A percentile compares a stretch with the other conserved stretches of the same genome.
These are phyloP conservation scores for Clitarchus hookeri DNA, from an alignment of 2,888 invertebrate genomes.

Conservation along the genomic window DNA sequence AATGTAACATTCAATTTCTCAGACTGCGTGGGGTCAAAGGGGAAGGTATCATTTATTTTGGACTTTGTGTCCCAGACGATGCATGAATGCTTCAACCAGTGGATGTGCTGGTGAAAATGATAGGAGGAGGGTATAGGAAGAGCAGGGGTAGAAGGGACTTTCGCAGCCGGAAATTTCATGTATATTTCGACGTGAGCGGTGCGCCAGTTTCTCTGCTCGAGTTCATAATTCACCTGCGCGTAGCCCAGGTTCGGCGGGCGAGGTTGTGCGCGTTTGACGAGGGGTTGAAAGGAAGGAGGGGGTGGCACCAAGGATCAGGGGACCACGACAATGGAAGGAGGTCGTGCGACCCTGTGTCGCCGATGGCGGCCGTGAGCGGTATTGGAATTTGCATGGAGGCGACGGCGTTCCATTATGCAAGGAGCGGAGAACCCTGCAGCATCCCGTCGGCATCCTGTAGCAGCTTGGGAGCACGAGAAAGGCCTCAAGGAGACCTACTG, in stretches of 20 bases:
- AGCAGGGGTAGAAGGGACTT: neutral
- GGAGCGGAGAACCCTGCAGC: neutral
- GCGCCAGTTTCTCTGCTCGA: neutral
- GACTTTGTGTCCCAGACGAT: no score
- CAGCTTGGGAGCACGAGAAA: neutral
- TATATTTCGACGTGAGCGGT: slow-evolving; percentile 2
- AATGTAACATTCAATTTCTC: no score
- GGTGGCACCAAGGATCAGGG: neutral
- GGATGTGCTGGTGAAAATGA: no score
- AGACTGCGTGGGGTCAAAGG: no score
- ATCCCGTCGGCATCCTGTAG: neutral
- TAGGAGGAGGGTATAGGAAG: no score
- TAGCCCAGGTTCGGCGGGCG: neutral
- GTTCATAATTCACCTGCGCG: slow-evolving; percentile 8
- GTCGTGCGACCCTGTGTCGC: neutral
- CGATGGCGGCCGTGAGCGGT: neutral
- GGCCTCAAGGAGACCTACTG: neutral
- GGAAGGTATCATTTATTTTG: no score
- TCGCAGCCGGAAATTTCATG: neutral
- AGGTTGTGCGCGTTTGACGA: no score
- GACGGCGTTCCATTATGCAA: slow-evolving; percentile 9
- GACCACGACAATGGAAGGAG: neutral
- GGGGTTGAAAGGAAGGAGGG: no score
- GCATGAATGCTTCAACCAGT: no score
- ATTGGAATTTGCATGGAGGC: slow-evolving; percentile 14